These are phyloP conservation scores for Sitta carolinensis DNA, from an alignment of 2,797 vertebrate genomes.

Conservation along the genomic window DNA sequence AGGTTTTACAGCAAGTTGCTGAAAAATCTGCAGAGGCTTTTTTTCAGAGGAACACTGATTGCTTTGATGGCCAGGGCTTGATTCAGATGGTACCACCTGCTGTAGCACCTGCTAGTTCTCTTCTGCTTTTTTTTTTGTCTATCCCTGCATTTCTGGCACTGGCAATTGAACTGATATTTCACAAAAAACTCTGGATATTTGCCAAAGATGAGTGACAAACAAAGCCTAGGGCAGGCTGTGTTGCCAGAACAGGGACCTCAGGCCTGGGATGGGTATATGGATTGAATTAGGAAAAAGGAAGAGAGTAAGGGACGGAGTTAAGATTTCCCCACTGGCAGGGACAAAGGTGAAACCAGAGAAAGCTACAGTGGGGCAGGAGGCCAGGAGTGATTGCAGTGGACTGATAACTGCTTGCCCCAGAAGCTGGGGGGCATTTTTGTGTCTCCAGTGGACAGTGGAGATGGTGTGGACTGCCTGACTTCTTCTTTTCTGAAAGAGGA, in stretches of 20 bases:
- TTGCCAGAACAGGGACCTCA: neutral
- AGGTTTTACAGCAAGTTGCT: neutral
- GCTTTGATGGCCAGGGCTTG: rapidly evolving
- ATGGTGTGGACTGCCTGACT: neutral
- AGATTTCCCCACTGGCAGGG: neutral
- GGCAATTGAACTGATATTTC: neutral
- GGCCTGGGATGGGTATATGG: neutral
- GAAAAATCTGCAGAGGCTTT: neutral
- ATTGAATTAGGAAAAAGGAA: neutral
- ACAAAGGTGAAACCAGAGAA: neutral
- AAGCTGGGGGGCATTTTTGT: neutral
- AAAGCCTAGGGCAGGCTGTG: neutral
- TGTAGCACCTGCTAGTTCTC: neutral
- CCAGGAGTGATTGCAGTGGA: neutral
- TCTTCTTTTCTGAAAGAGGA: neutral
- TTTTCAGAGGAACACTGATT: neutral
- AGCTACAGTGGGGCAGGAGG: neutral
- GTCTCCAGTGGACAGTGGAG: neutral
- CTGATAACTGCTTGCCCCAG: neutral
- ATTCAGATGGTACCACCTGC: neutral
- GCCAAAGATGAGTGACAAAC: neutral
- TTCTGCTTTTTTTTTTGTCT: neutral
- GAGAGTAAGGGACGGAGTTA: neutral
- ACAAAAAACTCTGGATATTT: neutral
- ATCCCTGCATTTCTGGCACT: neutral